Base-by-base conservation (phyloP, 35 echinoderm and acorn worm genomes). In the Chiridota heheva region DNA sequence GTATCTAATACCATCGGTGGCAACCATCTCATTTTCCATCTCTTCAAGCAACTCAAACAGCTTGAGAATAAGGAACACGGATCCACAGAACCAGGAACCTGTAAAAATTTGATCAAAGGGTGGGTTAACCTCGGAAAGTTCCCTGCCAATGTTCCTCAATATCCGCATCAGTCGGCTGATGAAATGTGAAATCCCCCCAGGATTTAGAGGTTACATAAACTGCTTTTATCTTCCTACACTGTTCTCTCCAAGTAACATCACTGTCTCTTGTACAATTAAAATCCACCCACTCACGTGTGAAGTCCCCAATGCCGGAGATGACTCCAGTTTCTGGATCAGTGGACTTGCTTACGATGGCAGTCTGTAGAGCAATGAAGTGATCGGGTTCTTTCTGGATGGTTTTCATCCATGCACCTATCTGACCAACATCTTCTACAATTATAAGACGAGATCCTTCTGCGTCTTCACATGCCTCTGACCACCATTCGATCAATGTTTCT, bases 201-300 rank as follows among this genome's bases (percentile, higher is more conserved):
- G 45, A 61, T 27, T 76, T 76, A 17, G 89, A 98, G 5, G 92
- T 86, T 0, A 71, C 84, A 62, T 98, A 98, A 16, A 75, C 67
- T 5, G 95, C 89, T 79, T 82, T 88, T 6, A 85, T 55, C 2
- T 80, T 91, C 25, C 89, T 63, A 73, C 95, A 88, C 32, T 98
- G 84, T 59, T 98, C 95, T 43, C 76, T 83, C 95, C 95, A 98
- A 1, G 58, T 69, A 82, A 83, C 58, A 32, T 78, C 79, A 4
- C 60, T 84, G 18, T 88, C 84, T 32, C 46, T 88, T 2, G 95
- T 60, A 60, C 85, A 88, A 33, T 98, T 98, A 62, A 84, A 98
- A 41, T 86, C 95, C 7, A 98, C 95, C 95, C 95, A 98, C 60
- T 98, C 95, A 27, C 69, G 80, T 4, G 95, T 98, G 81, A 98